A percentile compares a stretch with the other conserved stretches of the same genome.
phyloP scores from a whole-genome alignment of 2,797 vertebrate species.

The Oreochromis mossambicus region DNA sequence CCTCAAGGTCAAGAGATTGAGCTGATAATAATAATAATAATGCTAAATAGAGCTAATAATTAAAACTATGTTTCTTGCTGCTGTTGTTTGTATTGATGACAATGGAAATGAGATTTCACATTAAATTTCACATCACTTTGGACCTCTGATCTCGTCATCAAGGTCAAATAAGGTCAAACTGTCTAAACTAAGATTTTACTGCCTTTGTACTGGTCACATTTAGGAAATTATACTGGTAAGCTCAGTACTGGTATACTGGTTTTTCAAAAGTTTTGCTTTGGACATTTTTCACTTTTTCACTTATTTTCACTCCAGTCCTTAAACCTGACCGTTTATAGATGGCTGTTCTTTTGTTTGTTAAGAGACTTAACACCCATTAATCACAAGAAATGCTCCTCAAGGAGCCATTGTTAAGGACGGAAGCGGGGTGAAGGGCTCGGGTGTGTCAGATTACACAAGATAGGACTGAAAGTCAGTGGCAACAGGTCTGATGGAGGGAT shows the following conservation, averaged over 20 bases:
- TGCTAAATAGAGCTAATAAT: not conserved
- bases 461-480: not conserved
- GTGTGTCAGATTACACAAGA: not conserved
- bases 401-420: not conserved
- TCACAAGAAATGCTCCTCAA: not conserved
- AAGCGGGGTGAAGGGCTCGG: accelerated
- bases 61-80: not conserved
- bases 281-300: not conserved
- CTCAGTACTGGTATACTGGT: not conserved
- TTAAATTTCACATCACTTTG: not conserved
- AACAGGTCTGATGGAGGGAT: not conserved
- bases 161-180: not conserved
- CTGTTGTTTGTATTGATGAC: not conserved
- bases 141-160: not conserved
- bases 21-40: not conserved
- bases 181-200: not conserved
- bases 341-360: not conserved
- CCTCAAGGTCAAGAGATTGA: not conserved
- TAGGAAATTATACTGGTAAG: not conserved
- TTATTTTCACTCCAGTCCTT: not conserved
- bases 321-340: not conserved
- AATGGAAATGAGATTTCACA: not conserved
- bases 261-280: not conserved
- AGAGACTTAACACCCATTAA: not conserved
- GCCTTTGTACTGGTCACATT: not conserved